Evolutionary conservation across 1,140 invertebrate species (phyloP).

Genomic region (Drosophila gunungcola): DNA sequence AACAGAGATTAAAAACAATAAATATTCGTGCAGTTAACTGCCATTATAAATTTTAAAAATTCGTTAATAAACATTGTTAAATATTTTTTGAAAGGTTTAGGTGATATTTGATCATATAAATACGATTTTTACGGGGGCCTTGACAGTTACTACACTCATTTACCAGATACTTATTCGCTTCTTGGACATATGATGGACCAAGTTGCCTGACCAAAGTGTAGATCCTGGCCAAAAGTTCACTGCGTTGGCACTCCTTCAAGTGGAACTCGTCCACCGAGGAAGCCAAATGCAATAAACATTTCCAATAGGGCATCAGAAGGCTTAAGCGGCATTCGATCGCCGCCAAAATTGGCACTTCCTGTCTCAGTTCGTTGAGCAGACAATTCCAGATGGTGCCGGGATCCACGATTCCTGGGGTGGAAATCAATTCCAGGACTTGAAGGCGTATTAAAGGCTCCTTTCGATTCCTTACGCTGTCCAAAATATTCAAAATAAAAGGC

Average conservation of each 20-base stretch:
- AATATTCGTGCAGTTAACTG: no score
- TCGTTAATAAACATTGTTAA: no score
- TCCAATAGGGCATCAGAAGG: neutral
- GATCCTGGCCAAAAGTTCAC: neutral
- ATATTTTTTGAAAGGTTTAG: no score
- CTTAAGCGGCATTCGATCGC: neutral
- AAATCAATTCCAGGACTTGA: neutral
- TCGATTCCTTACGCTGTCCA: neutral
- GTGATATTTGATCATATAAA: neutral
- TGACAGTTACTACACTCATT: neutral
- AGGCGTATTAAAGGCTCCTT: neutral
- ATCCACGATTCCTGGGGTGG: neutral
- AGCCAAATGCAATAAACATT: neutral
- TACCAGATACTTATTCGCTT: neutral
- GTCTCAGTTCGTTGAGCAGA: neutral
- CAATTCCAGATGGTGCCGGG: neutral
- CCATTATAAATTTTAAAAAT: no score
- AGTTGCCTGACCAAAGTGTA: neutral
- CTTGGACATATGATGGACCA: neutral
- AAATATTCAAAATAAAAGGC: neutral
- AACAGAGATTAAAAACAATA: no score
- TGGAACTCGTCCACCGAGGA: neutral
- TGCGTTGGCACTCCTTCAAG: neutral
- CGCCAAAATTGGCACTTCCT: neutral
- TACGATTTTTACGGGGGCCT: neutral